Conservation (phyloP, 1,140 invertebrate genomes). For the Habropoda laboriosa region DNA sequence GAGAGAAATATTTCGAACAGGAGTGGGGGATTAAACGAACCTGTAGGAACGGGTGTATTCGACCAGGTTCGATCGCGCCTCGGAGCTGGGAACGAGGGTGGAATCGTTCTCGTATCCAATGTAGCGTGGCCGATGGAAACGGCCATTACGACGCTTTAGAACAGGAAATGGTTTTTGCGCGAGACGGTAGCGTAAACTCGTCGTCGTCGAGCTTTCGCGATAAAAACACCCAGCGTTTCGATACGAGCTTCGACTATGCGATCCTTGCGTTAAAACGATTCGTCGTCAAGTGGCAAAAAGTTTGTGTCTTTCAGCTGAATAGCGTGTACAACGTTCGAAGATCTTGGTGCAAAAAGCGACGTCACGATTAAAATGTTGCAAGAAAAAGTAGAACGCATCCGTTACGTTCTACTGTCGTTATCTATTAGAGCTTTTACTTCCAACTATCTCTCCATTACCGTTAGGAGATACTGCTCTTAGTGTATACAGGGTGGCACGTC, state of each 20-base stretch:
- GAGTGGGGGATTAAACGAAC: constrained; percentile 9
- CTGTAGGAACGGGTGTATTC: constrained; percentile 6
- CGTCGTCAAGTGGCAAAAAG: neutral
- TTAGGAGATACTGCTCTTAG: too few species aligned
- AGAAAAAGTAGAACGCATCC: too few species aligned
- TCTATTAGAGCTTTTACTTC: neutral
- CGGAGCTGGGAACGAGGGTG: neutral
- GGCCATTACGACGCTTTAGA: constrained; percentile 32
- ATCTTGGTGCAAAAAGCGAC: neutral
- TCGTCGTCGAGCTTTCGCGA: constrained; percentile 21
- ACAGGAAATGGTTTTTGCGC: constrained; percentile 40
- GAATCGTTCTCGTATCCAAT: constrained; percentile 18
- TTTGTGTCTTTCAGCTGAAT: neutral
- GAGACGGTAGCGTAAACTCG: neutral
- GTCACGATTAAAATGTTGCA: neutral
- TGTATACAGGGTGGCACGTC: too few species aligned
- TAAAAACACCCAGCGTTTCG: neutral
- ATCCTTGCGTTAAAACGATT: neutral
- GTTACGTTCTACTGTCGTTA: neutral
- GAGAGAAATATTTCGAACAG: neutral
- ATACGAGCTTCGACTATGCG: neutral
- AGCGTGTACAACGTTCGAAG: neutral
- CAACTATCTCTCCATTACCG: neutral
- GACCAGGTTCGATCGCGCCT: neutral
- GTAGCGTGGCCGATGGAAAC: constrained; percentile 33